phyloP scores from a whole-genome alignment of 1,140 invertebrate species.

The Hypothenemus hampei region DNA sequence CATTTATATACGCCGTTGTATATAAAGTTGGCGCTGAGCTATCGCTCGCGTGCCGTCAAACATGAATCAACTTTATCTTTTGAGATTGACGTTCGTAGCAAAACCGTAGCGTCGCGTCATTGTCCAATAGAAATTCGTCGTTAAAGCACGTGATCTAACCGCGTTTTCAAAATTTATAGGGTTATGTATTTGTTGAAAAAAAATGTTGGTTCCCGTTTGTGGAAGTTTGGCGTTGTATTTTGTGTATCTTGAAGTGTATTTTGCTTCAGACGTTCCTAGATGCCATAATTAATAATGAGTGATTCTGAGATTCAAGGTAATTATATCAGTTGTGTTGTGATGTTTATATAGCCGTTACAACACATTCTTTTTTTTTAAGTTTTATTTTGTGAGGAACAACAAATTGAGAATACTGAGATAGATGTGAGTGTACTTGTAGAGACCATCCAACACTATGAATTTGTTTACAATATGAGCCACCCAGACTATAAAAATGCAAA shows the following conservation, averaged over 20 bases:
- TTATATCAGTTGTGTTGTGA: too few relatives aligned
- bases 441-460: constrained; percentile 8
- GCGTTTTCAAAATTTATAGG: neutral
- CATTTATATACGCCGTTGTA: neutral
- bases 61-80: neutral
- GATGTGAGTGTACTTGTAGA: constrained; percentile 9
- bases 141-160: neutral
- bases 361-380: too few relatives aligned
- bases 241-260: neutral
- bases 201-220: neutral
- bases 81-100: neutral
- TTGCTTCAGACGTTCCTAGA: neutral
- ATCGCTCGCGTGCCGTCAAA: too few relatives aligned
- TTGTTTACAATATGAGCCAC: constrained; percentile 1
- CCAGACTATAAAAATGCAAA: constrained; percentile 10
- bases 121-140: neutral
- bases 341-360: too few relatives aligned
- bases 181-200: neutral
- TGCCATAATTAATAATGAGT: neutral
- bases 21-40: neutral
- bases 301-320: neutral
- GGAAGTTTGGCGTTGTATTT: neutral
- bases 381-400: neutral
- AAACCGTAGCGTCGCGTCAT: neutral
- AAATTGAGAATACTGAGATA: neutral